A percentile compares a stretch with the other conserved stretches of the same genome.
phyloP scores from a whole-genome alignment of 2,113 vertebrate species.

The Galeopterus variegatus region DNA sequence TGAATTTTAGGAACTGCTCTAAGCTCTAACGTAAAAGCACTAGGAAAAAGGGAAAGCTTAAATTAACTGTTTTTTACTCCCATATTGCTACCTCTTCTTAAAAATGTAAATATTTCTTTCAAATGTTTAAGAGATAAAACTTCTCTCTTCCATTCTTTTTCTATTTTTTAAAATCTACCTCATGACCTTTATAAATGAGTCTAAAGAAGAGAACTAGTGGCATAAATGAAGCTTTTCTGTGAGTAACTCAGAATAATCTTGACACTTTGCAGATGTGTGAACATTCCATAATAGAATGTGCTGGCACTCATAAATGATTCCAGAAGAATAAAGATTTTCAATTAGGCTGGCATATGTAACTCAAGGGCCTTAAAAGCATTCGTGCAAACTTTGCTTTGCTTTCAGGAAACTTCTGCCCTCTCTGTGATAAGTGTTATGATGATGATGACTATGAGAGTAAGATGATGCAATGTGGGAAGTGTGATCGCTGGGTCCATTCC shows the following conservation, averaged over 20 bases:
- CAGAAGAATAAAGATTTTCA: background rate
- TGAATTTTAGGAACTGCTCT: conserved; percentile 5
- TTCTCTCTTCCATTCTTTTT: conserved; percentile 30
- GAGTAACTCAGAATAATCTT: background rate
- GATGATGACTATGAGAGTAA: conserved; percentile 97
- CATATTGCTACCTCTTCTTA: background rate
- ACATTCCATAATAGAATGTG: background rate
- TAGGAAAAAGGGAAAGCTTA: background rate
- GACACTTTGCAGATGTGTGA: background rate
- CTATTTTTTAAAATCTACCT: background rate
- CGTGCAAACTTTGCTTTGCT: background rate
- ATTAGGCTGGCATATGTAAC: background rate
- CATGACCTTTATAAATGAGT: background rate
- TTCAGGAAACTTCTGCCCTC: conserved; percentile 97
- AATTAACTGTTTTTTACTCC: background rate
- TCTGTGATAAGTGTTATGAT: conserved; percentile 97
- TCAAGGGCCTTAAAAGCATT: background rate
- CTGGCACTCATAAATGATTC: background rate
- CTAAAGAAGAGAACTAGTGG: background rate
- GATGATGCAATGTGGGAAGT: conserved; percentile 98
- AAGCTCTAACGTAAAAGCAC: background rate
- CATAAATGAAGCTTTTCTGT: background rate
- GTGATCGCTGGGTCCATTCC: conserved; percentile 98
- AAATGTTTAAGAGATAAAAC: background rate
- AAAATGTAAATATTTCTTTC: conserved; percentile 43